Evolutionary conservation across 1,140 invertebrate genomes (phyloP).

Genomic region (Lycorma delicatula): DNA sequence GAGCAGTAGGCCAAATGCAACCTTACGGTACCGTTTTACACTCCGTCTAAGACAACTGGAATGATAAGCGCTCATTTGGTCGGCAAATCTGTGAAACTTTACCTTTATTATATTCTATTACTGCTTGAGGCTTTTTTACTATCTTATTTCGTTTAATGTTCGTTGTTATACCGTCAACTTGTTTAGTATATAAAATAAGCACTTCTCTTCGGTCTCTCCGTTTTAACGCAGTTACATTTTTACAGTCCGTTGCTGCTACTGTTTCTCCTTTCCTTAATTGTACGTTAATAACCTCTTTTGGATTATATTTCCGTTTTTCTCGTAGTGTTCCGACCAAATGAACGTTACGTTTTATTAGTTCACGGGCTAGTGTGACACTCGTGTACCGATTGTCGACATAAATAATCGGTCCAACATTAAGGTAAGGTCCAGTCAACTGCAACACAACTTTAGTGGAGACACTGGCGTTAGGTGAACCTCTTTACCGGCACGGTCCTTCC

Average conservation of each 20-base stretch:
- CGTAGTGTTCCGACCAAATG: neutral
- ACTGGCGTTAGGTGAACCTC: neutral
- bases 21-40: constrained; percentile 20
- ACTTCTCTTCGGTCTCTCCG: neutral
- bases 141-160: neutral
- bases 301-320: neutral
- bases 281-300: neutral
- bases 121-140: neutral
- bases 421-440: neutral
- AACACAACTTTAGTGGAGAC: neutral
- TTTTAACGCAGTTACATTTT: neutral
- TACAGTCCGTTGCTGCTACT: neutral
- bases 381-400: neutral
- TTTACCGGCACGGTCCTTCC: neutral
- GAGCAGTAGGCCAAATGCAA: constrained; percentile 14
- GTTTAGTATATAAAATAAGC: neutral
- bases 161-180: neutral
- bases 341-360: neutral
- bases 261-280: neutral
- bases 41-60: constrained; percentile 23
- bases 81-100: neutral
- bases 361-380: neutral
- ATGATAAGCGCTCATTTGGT: neutral
- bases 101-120: neutral
- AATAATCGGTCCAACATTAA: neutral